Evolutionary conservation across 2,888 invertebrate species (phyloP).

Genomic region (Mylabris sibirica): DNA sequence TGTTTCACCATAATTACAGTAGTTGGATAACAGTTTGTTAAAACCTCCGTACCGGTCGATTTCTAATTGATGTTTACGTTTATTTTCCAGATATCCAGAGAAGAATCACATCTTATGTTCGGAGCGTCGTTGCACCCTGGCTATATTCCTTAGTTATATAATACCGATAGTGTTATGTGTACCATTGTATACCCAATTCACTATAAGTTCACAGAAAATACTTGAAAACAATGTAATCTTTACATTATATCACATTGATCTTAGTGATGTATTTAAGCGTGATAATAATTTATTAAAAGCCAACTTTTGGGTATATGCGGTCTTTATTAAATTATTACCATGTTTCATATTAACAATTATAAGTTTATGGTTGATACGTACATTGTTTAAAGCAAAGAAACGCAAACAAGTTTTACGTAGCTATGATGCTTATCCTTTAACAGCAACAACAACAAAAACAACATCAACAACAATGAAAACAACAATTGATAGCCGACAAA

Average conservation of each 20-base stretch:
- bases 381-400: conserved; percentile 77
- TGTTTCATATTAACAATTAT: conserved; percentile 79
- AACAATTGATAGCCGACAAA: conserved; percentile 29
- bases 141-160: conserved; percentile 78
- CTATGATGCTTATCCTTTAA: conserved; percentile 67
- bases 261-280: conserved; percentile 59
- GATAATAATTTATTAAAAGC: conserved; percentile 62
- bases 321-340: conserved; percentile 81
- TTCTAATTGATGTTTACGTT: neutral
- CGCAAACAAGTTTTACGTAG: conserved; percentile 75
- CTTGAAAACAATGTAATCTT: conserved; percentile 67
- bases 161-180: conserved; percentile 82
- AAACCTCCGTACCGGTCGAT: no score
- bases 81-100: conserved; percentile 74
- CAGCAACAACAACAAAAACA: conserved; percentile 37
- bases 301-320: conserved; percentile 84
- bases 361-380: conserved; percentile 74
- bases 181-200: conserved; percentile 81
- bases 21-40: no score
- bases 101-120: conserved; percentile 78
- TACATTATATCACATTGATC: conserved; percentile 66
- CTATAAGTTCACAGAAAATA: conserved; percentile 65
- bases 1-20: no score
- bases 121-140: conserved; percentile 77
- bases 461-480: neutral